Evolutionary conservation across 2,113 vertebrate species (phyloP), one percentile per base, ranked within the genome.

Genomic region (Anolis sagrei): DNA sequence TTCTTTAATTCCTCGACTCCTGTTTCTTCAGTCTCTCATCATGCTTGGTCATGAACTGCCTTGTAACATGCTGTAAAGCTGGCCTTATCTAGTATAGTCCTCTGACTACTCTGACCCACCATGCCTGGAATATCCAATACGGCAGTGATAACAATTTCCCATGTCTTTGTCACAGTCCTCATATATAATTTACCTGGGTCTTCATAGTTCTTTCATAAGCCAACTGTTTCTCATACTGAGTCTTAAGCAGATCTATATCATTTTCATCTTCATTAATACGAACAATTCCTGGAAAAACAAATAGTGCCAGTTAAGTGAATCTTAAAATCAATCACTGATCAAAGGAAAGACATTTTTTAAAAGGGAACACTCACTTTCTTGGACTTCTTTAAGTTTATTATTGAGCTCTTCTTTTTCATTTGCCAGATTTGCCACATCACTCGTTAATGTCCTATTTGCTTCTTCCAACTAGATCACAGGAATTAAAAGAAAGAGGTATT

Each of bases 351-450:
- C 39, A 1, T 29, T 58, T 82, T 87, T 3, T 36, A 25, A 54
- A 73, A 86, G 79, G 77, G 34, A 83, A 88, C 91, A 97, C 96
- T 86, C 94, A 98, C 99, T 97, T 89, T 99, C 98, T 84, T 97
- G 94, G 25, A 93, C 88, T 79, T 98, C 98, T 93, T 98, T 98
- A 84, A 98, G 84, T 92, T 98, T 99, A 94, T 98, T 99, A 95
- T 99, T 99, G 73, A 99, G 93, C 80, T 99, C 98, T 92, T 99
- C 98, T 91, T 99, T 99, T 95, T 99, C 99, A 87, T 98, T 98
- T 85, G 98, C 98, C 81, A 99, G 97, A 95, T 99, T 99, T 80
- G 98, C 99, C 36, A 99, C 98, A 86, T 99, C 98, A 86, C 97
- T 98, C 8, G 98, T 99, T 85, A 99, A 95, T 4, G 98, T 99